Conservation (phyloP, 2,888 invertebrate species). For the Selenia dentaria region DNA sequence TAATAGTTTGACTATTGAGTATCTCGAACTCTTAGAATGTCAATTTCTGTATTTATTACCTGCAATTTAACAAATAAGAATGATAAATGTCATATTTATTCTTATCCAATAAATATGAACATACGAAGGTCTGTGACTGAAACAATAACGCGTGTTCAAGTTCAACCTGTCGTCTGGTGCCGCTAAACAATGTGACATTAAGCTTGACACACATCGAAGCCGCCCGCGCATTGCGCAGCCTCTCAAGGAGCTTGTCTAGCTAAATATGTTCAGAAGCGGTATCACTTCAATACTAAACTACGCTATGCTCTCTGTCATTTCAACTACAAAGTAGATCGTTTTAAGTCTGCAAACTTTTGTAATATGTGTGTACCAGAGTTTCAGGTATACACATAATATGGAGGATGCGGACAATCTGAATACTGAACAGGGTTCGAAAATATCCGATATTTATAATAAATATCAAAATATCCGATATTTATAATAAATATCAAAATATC, state of each 20-base stretch:
- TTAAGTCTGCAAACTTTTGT: too few species aligned
- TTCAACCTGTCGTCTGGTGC: slow-evolving; percentile 58
- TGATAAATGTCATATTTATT: slow-evolving; percentile 34
- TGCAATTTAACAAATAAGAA: slow-evolving; percentile 10
- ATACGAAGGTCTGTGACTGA: slow-evolving; percentile 29
- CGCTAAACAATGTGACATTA: slow-evolving; percentile 70
- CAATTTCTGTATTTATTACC: slow-evolving; percentile 8
- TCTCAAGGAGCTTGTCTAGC: slow-evolving; percentile 34
- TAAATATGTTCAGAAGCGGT: slow-evolving; percentile 13
- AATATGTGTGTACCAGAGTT: too few species aligned
- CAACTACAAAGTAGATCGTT: too few species aligned
- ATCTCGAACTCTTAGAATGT: slow-evolving; percentile 10
- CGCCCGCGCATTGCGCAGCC: slow-evolving; percentile 65
- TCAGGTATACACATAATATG: too few species aligned
- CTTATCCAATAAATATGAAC: slow-evolving; percentile 22
- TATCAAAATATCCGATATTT: too few species aligned
- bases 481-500: too few species aligned
- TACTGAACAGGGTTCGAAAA: too few species aligned
- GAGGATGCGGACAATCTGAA: too few species aligned
- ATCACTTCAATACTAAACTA: slow-evolving; percentile 10
- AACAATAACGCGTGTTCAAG: slow-evolving; percentile 61
- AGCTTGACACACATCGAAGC: slow-evolving; percentile 55
- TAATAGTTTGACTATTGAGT: background rate
- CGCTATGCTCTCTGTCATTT: slow-evolving; percentile 3
- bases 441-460: too few species aligned